phyloP scores from a whole-genome alignment of 1,140 invertebrate genomes.

The Drepana arcuata region DNA sequence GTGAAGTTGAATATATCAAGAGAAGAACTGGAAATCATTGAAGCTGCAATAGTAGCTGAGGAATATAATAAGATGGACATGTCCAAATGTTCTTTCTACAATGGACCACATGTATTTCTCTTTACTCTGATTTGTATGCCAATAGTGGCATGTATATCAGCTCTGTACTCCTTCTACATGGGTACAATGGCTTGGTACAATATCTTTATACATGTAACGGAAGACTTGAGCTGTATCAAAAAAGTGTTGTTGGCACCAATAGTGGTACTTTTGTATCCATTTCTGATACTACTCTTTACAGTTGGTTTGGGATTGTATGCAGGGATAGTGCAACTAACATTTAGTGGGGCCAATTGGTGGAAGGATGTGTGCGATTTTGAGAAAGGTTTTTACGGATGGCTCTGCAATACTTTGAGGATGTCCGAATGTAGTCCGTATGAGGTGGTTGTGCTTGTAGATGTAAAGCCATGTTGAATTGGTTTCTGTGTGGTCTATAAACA shows the following conservation, averaged over 20 bases:
- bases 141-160: slow-evolving; percentile 76
- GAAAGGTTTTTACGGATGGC: slow-evolving; percentile 86
- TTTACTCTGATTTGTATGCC: slow-evolving; percentile 79
- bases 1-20: slow-evolving; percentile 80
- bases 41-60: slow-evolving; percentile 75
- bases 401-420: slow-evolving; percentile 78
- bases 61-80: slow-evolving; percentile 73
- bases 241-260: slow-evolving; percentile 77
- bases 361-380: slow-evolving; percentile 82
- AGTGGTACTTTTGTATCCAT: slow-evolving; percentile 80
- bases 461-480: slow-evolving; percentile 37
- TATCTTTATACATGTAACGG: slow-evolving; percentile 79
- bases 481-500: too few species aligned
- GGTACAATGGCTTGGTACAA: slow-evolving; percentile 86
- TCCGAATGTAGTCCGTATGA: slow-evolving; percentile 82
- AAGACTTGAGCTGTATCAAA: slow-evolving; percentile 76
- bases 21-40: slow-evolving; percentile 79
- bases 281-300: slow-evolving; percentile 78
- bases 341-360: slow-evolving; percentile 78
- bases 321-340: slow-evolving; percentile 78
- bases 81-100: slow-evolving; percentile 73
- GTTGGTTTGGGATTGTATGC: slow-evolving; percentile 79
- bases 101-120: slow-evolving; percentile 79
- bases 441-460: slow-evolving; percentile 70
- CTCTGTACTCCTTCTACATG: slow-evolving; percentile 81